Evolutionary conservation across 1,140 invertebrate genomes (phyloP).

Genomic region (Drosophila ercepeae): DNA sequence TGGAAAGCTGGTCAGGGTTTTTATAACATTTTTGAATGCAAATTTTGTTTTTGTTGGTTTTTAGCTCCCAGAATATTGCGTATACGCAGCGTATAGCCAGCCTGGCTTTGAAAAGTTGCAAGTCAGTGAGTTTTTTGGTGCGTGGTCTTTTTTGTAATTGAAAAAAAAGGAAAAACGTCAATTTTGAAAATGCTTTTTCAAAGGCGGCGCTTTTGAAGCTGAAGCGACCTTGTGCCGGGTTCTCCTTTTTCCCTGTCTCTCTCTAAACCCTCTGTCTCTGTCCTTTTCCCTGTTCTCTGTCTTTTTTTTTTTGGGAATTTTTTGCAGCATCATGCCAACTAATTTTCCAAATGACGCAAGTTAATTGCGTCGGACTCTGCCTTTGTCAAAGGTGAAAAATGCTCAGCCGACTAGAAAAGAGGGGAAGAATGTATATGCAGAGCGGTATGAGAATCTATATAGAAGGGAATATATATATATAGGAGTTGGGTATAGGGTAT

Average conservation of each 20-base stretch:
- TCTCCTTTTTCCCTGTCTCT: neutral
- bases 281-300: neutral
- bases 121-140: constrained; percentile 47
- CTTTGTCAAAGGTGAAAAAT: constrained; percentile 77
- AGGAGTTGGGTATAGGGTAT: constrained; percentile 21
- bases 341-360: constrained; percentile 80
- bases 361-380: constrained; percentile 60
- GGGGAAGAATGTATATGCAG: too few species aligned
- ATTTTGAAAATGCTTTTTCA: constrained; percentile 58
- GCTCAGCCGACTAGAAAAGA: constrained; percentile 27
- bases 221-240: constrained; percentile 57
- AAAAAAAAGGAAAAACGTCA: constrained; percentile 43
- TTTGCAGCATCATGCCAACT: constrained; percentile 76
- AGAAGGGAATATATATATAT: neutral
- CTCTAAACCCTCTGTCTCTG: neutral
- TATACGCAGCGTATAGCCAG: constrained; percentile 46
- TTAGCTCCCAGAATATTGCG: constrained; percentile 26
- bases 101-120: constrained; percentile 31
- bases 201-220: constrained; percentile 63
- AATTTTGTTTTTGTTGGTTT: constrained; percentile 19
- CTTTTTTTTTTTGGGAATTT: constrained; percentile 1
- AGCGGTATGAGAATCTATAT: neutral
- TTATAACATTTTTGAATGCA: constrained; percentile 26
- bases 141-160: constrained; percentile 55
- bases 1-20: constrained; percentile 39